phyloP scores from a whole-genome alignment of 2,113 vertebrate genomes.

The Theristicus caerulescens region DNA sequence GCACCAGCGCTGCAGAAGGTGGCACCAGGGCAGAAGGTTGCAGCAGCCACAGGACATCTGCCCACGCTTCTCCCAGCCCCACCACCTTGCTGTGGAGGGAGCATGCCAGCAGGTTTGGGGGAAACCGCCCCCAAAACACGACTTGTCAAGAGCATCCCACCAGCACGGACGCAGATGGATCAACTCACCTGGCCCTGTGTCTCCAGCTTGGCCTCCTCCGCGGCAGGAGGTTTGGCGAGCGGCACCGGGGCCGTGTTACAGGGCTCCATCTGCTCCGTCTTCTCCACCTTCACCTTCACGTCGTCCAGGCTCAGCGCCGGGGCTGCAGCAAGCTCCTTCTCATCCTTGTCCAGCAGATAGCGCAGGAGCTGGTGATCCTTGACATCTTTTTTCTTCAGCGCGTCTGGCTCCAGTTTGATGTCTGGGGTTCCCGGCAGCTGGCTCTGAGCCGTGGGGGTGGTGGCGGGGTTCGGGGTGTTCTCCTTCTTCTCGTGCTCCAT shows the following conservation, averaged over 20 bases:
- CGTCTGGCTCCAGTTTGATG: constrained; percentile 68
- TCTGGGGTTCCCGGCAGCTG: constrained; percentile 46
- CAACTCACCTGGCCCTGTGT: constrained; percentile 74
- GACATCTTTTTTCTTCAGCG: constrained; percentile 80
- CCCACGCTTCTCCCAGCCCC: not conserved
- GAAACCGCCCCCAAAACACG: not conserved
- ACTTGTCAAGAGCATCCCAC: not conserved
- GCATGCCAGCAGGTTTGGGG: not conserved
- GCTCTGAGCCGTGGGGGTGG: constrained; percentile 37
- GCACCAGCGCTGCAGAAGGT: no score
- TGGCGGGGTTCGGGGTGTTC: not conserved
- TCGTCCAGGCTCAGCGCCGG: constrained; percentile 89
- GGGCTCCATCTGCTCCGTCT: constrained; percentile 73
- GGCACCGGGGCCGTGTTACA: constrained; percentile 69
- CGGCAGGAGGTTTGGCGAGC: constrained; percentile 55
- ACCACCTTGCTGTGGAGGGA: not conserved
- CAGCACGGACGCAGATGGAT: no score
- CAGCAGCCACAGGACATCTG: not conserved
- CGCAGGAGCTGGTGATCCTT: constrained; percentile 95
- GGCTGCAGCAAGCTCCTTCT: constrained; percentile 85
- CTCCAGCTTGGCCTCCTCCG: constrained; percentile 74
- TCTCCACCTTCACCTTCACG: constrained; percentile 89
- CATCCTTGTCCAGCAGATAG: constrained; percentile 92
- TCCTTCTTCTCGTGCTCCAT: constrained; percentile 85
- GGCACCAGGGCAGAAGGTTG: not conserved